Evolutionary conservation across 2,888 invertebrate species (phyloP).

Genomic region (Amiota communis): DNA sequence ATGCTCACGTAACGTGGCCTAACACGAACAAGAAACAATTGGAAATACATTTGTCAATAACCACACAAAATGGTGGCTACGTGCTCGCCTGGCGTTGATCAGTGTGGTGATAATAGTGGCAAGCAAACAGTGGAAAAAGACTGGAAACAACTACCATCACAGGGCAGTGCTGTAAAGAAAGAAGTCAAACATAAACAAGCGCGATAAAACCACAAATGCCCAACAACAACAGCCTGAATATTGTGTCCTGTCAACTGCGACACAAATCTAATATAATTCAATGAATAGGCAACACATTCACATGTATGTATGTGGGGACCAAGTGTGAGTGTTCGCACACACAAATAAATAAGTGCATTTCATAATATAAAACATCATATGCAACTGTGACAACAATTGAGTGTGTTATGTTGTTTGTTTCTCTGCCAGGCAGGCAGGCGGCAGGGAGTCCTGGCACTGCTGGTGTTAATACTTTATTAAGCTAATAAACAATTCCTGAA

Average conservation of each 20-base stretch:
- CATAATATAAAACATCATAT: conserved; percentile 37
- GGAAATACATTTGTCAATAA: conserved; percentile 64
- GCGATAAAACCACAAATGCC: conserved; percentile 18
- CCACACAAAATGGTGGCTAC: conserved; percentile 53
- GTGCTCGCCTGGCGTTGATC: conserved; percentile 38
- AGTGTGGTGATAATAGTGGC: conserved; percentile 19
- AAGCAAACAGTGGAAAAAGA: conserved; percentile 44
- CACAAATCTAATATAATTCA: conserved; percentile 59
- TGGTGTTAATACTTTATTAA: conserved; percentile 42
- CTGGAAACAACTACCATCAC: too few relatives aligned
- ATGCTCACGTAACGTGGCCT: conserved; percentile 47
- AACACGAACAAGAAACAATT: conserved; percentile 50
- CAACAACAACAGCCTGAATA: neutral
- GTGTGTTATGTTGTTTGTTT: neutral
- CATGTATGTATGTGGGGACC: too few relatives aligned
- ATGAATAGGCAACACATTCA: conserved; percentile 57
- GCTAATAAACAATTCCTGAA: conserved; percentile 32
- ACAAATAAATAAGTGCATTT: conserved; percentile 42
- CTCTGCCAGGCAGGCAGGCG: neutral
- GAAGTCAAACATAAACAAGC: conserved; percentile 13
- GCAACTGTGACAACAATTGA: conserved; percentile 38
- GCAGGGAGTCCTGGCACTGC: conserved; percentile 18
- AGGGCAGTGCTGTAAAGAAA: neutral
- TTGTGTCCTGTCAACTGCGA: conserved; percentile 49
- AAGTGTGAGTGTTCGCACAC: neutral